Evolutionary conservation across 2,113 vertebrate species (phyloP).

Genomic region (Formicarius rufipectus): DNA sequence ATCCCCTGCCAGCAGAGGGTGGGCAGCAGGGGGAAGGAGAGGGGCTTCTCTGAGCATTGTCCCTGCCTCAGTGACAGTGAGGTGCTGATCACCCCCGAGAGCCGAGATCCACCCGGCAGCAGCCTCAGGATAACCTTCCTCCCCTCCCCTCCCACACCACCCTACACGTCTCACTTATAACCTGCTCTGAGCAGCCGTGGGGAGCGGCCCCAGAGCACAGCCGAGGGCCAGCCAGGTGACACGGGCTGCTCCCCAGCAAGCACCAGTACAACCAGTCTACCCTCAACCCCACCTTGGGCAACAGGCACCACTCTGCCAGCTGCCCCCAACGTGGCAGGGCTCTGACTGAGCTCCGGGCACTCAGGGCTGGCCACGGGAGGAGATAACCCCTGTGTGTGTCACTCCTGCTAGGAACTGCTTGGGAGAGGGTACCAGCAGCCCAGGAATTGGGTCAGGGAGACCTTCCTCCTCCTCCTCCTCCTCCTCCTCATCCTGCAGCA

Average conservation of each 20-base stretch:
- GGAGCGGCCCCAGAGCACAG: not conserved
- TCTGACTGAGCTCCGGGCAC: conserved; percentile 2
- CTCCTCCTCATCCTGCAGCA: not conserved
- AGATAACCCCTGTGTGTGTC: not conserved
- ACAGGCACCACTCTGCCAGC: not conserved
- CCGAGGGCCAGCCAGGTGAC: conserved; percentile 11
- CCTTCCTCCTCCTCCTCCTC: not conserved
- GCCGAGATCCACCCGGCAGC: conserved; percentile 17
- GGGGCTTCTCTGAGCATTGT: conserved; percentile 53
- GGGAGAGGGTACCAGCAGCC: not conserved
- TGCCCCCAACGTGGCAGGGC: not conserved
- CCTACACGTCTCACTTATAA: conserved; percentile 73
- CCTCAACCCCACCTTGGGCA: not conserved
- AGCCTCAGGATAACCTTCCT: conserved; percentile 54
- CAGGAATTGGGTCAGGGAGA: not conserved
- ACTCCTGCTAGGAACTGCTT: not conserved
- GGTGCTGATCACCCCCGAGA: conserved; percentile 60
- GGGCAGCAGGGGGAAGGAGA: conserved; percentile 64
- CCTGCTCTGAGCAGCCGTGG: not conserved
- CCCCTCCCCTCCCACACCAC: not conserved
- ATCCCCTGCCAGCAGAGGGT: conserved; percentile 80
- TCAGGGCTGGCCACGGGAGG: not conserved
- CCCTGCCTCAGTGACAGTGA: conserved; percentile 68
- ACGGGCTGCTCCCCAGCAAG: conserved; percentile 15
- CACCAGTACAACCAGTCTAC: not conserved